Conservation (phyloP, 1,140 invertebrate genomes). For the Carposina sasakii region DNA sequence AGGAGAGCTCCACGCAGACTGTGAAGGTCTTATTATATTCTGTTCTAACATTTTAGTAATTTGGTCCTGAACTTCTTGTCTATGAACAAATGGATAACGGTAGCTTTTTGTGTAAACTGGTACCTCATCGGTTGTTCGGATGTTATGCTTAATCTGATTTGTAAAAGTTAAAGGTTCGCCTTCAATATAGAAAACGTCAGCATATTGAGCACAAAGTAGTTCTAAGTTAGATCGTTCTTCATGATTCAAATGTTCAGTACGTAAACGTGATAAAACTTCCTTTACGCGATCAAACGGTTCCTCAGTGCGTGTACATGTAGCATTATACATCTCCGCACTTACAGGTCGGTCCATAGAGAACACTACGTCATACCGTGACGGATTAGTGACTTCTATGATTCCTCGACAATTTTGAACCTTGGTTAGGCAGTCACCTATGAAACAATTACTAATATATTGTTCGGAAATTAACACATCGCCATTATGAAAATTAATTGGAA, state of each 20-base stretch:
- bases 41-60: no score
- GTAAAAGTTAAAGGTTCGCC: no score
- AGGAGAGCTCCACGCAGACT: no score
- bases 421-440: constrained; percentile 13
- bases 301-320: no score
- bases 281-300: no score
- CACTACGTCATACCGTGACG: constrained; percentile 11
- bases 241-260: constrained; percentile 14
- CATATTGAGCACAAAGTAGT: constrained; percentile 12
- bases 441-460: constrained; percentile 14
- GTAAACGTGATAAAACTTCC: constrained; percentile 13
- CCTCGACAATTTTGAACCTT: constrained; percentile 15
- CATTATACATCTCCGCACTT: constrained; percentile 16
- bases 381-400: constrained; percentile 14
- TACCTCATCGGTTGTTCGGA: no score
- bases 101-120: no score
- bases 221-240: constrained; percentile 18
- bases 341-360: constrained; percentile 22
- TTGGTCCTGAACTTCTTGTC: no score
- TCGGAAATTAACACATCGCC: constrained; percentile 12
- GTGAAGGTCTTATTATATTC: no score
- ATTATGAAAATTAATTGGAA: constrained; percentile 16
- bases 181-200: constrained; percentile 14
- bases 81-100: no score
- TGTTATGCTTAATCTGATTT: no score